Percentiles rank a stretch among this genome's conserved stretches.
These are phyloP conservation scores for Aspiorhynchus laticeps DNA, from an alignment of 2,113 vertebrate species.

Conservation along the genomic window DNA sequence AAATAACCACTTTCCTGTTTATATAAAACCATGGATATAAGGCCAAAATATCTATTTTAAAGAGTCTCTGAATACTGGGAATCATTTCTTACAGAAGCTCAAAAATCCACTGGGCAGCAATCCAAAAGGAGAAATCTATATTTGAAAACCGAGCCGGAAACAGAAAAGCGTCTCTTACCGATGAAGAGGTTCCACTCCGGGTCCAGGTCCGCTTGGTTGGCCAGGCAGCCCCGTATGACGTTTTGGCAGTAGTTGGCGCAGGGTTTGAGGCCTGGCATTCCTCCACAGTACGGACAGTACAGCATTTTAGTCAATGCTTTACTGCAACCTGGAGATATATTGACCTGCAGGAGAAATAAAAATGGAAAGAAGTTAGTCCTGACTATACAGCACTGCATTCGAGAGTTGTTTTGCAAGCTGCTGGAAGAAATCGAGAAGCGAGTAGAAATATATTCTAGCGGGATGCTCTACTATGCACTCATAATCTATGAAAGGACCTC, in stretches of 20 bases:
- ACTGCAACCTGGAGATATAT: conserved; percentile 90
- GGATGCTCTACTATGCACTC: neutral
- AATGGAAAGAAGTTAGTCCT: neutral
- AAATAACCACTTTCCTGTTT: no score
- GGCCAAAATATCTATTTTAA: no score
- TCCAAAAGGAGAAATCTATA: neutral
- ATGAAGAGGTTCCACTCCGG: conserved; percentile 97
- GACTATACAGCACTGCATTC: neutral
- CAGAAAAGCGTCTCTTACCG: conserved; percentile 77
- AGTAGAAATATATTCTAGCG: neutral
- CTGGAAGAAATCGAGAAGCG: neutral
- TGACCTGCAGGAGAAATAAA: conserved; percentile 79
- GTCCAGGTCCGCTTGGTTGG: conserved; percentile 97
- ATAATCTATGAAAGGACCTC: neutral
- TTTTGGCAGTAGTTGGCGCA: conserved; percentile 98
- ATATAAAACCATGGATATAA: no score
- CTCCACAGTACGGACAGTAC: conserved; percentile 94
- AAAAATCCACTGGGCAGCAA: neutral
- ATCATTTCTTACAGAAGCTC: neutral
- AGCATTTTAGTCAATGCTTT: conserved; percentile 95
- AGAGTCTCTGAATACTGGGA: no score
- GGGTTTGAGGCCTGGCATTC: conserved; percentile 86
- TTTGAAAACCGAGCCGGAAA: neutral
- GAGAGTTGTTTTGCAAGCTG: neutral
- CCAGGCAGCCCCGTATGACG: conserved; percentile 97